These are phyloP conservation scores for Pangasius krempfi DNA, from an alignment of 2,797 vertebrate species.

Conservation along the genomic window DNA sequence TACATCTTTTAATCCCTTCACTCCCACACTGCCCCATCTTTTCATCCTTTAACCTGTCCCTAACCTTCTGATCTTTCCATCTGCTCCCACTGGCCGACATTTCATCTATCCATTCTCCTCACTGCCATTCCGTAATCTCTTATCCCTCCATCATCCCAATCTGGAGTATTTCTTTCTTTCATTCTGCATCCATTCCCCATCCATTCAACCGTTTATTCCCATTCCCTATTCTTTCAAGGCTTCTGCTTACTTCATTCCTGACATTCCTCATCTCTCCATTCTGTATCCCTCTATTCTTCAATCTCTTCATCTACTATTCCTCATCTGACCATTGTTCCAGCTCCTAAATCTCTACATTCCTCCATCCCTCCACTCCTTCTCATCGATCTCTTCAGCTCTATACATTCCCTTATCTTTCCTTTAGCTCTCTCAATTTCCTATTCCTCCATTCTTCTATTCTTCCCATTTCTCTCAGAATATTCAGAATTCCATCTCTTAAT, in stretches of 20 bases:
- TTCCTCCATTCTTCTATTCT: neutral
- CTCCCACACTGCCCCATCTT: neutral
- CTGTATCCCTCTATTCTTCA: neutral
- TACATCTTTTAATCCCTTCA: constrained; percentile 2
- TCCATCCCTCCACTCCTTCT: neutral
- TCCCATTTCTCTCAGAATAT: neutral
- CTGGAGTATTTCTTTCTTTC: neutral
- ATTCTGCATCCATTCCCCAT: neutral
- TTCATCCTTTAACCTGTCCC: neutral
- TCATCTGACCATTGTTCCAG: neutral
- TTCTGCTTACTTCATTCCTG: neutral
- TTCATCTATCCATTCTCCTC: neutral
- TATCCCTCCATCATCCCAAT: neutral
- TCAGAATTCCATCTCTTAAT: neutral
- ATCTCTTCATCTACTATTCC: neutral
- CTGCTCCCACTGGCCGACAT: neutral
- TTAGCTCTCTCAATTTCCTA: neutral
- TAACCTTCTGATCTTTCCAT: neutral
- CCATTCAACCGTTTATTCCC: neutral
- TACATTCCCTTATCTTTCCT: neutral
- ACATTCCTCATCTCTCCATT: neutral
- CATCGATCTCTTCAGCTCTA: neutral
- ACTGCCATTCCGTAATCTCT: neutral
- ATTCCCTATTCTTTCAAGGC: neutral
- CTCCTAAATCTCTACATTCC: neutral